These are phyloP conservation scores for Zaprionus kolodkinae DNA, from an alignment of 1,140 invertebrate species.

Conservation along the genomic window DNA sequence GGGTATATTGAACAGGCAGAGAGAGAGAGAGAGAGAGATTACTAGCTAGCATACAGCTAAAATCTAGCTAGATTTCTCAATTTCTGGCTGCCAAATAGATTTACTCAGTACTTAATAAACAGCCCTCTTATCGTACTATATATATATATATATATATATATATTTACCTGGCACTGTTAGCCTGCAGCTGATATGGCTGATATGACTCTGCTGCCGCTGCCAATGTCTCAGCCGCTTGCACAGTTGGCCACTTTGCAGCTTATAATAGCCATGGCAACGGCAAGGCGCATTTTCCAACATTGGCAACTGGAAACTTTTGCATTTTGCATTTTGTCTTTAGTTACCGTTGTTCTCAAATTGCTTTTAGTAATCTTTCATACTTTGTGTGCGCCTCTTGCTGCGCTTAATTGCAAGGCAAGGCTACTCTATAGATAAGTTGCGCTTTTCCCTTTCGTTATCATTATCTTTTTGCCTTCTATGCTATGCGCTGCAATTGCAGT, in stretches of 20 bases:
- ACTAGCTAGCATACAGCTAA: too few relatives aligned
- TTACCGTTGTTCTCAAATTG: conserved; percentile 69
- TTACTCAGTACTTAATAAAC: conserved; percentile 12
- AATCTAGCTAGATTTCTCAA: not conserved
- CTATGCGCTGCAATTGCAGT: conserved; percentile 27
- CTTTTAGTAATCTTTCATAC: conserved; percentile 73
- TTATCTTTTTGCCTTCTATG: not conserved
- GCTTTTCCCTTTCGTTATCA: not conserved
- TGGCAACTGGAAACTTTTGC: conserved; percentile 31
- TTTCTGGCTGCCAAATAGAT: too few relatives aligned
- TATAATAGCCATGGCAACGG: conserved; percentile 65
- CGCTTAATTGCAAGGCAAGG: conserved; percentile 49
- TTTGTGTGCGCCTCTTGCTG: conserved; percentile 39
- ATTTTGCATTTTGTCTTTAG: conserved; percentile 56
- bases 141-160: not conserved
- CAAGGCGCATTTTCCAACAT: not conserved
- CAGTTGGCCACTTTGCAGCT: conserved; percentile 50
- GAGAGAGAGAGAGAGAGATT: too few relatives aligned
- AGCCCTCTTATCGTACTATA: conserved; percentile 14
- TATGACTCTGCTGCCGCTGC: conserved; percentile 32
- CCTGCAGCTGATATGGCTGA: conserved; percentile 39
- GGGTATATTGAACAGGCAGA: not conserved
- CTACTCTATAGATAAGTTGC: conserved; percentile 22
- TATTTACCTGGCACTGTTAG: conserved; percentile 21
- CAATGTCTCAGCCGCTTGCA: conserved; percentile 39